A percentile compares a stretch with the other conserved stretches of the same genome.
These are phyloP conservation scores for Rotaria macrura DNA, from an alignment of 2,888 invertebrate genomes.

Conservation along the genomic window DNA sequence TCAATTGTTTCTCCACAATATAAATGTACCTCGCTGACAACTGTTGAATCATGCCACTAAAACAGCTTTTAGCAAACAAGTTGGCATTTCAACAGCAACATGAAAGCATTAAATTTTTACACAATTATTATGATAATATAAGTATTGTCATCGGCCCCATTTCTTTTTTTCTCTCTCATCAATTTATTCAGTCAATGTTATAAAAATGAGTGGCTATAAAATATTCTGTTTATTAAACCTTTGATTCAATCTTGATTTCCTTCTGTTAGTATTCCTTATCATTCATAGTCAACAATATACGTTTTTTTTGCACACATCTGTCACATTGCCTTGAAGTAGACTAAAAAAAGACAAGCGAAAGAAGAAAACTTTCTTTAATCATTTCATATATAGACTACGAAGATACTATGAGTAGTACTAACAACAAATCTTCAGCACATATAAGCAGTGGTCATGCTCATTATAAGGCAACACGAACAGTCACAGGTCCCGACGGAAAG, in stretches of 20 bases:
- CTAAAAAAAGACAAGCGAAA: neutral
- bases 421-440: neutral
- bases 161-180: neutral
- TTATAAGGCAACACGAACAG: constrained; percentile 1
- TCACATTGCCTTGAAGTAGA: neutral
- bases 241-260: neutral
- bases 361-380: neutral
- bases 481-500: neutral
- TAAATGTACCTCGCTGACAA: too few relatives aligned
- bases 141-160: too few relatives aligned
- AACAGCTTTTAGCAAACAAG: neutral
- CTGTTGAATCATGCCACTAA: neutral
- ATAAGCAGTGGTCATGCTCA: neutral
- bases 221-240: neutral
- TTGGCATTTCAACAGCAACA: neutral
- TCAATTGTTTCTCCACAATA: too few relatives aligned
- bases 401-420: neutral
- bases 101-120: too few relatives aligned
- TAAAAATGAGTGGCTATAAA: neutral
- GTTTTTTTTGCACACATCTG: neutral
- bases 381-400: neutral
- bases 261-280: neutral
- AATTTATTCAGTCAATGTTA: neutral
- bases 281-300: neutral
- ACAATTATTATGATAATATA: neutral